phyloP scores from a whole-genome alignment of 2,113 vertebrate genomes.

The Mastomys natalensis region DNA sequence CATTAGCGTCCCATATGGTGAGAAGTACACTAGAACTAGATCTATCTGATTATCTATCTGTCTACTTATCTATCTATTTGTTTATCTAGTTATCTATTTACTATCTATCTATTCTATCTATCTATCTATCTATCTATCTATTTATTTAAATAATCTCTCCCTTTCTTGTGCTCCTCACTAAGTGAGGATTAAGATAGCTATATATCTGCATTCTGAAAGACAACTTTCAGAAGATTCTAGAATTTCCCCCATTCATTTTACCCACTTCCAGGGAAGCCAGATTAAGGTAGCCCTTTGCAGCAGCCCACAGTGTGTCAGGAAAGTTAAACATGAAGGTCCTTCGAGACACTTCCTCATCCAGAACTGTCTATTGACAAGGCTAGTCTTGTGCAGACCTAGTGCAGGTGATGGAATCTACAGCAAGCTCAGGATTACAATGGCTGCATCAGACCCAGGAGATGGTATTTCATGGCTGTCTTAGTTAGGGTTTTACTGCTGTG shows the following conservation, averaged over 20 bases:
- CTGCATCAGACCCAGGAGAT: not conserved
- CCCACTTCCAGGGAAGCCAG: not conserved
- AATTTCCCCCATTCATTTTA: too few species aligned
- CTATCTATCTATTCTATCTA: too few species aligned
- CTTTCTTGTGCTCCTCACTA: not conserved
- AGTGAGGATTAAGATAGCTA: not conserved
- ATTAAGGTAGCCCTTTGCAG: not conserved
- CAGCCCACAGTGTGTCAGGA: too few species aligned
- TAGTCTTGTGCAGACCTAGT: not conserved
- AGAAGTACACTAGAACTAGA: not conserved
- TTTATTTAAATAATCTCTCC: too few species aligned
- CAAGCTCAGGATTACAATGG: not conserved
- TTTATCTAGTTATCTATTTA: too few species aligned
- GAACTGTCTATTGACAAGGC: not conserved
- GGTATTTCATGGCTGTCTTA: too few species aligned
- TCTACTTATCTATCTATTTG: not conserved
- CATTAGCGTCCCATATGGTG: not conserved
- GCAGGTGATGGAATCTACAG: not conserved
- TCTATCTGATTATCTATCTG: fast-evolving
- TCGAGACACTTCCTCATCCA: not conserved
- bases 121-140: too few species aligned
- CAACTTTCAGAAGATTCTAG: not conserved
- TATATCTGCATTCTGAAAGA: not conserved
- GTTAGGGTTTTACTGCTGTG: too few species aligned
- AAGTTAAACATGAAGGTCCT: too few species aligned